These are phyloP conservation scores for Forbesichthys papilliferus DNA, from an alignment of 2,113 vertebrate genomes.

Conservation along the genomic window DNA sequence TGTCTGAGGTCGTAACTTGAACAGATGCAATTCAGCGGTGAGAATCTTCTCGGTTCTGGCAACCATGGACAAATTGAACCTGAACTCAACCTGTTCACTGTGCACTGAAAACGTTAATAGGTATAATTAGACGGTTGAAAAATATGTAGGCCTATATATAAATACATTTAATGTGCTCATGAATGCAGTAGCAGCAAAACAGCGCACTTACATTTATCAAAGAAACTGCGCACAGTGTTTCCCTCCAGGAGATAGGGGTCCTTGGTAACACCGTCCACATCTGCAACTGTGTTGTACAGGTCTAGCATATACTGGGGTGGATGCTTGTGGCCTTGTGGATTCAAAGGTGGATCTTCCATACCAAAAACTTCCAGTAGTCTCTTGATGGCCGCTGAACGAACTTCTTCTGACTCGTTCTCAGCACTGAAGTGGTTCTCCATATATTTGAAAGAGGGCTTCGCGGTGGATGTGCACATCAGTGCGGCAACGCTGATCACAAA, in stretches of 20 bases:
- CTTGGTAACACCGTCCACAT: conserved; percentile 86
- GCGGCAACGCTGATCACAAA: conserved; percentile 31
- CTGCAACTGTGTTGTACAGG: conserved; percentile 86
- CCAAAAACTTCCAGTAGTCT: conserved; percentile 88
- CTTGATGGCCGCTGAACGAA: conserved; percentile 81
- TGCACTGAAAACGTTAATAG: conserved; percentile 68
- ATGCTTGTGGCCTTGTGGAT: conserved; percentile 71
- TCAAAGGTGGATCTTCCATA: conserved; percentile 81
- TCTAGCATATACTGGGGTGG: conserved; percentile 93
- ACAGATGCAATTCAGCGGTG: conserved; percentile 88
- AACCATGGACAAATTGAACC: conserved; percentile 83
- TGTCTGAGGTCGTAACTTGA: conserved; percentile 78
- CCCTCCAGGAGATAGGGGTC: conserved; percentile 84
- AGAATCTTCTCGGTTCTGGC: conserved; percentile 84
- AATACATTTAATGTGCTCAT: background rate
- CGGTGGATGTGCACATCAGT: conserved; percentile 40
- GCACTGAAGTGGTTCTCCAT: conserved; percentile 40
- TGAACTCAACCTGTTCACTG: conserved; percentile 79
- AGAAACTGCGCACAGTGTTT: conserved; percentile 90
- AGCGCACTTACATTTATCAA: conserved; percentile 85
- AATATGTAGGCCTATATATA: background rate
- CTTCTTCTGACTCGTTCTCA: conserved; percentile 49
- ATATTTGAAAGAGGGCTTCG: conserved; percentile 49
- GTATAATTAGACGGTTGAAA: background rate
- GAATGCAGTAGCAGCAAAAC: background rate